Conservation (phyloP, 2,113 vertebrate species). For the Tyto alba region DNA sequence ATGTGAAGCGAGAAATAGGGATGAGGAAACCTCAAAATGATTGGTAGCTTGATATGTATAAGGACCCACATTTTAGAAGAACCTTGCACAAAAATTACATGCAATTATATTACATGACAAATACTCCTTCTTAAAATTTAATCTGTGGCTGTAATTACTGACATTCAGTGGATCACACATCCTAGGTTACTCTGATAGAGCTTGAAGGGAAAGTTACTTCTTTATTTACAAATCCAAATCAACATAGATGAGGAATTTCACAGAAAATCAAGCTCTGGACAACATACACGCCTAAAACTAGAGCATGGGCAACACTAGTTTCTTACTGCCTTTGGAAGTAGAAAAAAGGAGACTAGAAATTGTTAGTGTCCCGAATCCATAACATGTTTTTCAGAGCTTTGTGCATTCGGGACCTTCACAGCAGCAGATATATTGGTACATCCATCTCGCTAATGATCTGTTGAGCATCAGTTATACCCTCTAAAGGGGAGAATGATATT, state of each 20-base stretch:
- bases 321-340: not conserved
- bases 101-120: not conserved
- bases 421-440: slow-evolving; percentile 53
- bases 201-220: not conserved
- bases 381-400: slow-evolving; percentile 20
- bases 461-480: slow-evolving; percentile 43
- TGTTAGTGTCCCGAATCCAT: not conserved
- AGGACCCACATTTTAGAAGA: slow-evolving; percentile 1
- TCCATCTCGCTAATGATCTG: slow-evolving; percentile 54
- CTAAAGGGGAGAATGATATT: slow-evolving; percentile 8
- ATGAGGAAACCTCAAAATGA: slow-evolving; percentile 8
- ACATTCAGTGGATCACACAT: not conserved
- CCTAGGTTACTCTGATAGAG: not conserved
- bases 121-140: not conserved
- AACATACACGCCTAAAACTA: not conserved
- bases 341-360: not conserved
- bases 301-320: not conserved
- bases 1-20: slow-evolving; percentile 5
- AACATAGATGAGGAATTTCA: not conserved
- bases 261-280: not conserved
- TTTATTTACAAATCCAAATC: slow-evolving; percentile 6
- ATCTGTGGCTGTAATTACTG: not conserved
- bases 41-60: slow-evolving; percentile 10
- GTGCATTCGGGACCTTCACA: slow-evolving; percentile 47
- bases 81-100: not conserved